Evolutionary conservation across 2,113 vertebrate genomes (phyloP).

Genomic region (Zapus hudsonius): DNA sequence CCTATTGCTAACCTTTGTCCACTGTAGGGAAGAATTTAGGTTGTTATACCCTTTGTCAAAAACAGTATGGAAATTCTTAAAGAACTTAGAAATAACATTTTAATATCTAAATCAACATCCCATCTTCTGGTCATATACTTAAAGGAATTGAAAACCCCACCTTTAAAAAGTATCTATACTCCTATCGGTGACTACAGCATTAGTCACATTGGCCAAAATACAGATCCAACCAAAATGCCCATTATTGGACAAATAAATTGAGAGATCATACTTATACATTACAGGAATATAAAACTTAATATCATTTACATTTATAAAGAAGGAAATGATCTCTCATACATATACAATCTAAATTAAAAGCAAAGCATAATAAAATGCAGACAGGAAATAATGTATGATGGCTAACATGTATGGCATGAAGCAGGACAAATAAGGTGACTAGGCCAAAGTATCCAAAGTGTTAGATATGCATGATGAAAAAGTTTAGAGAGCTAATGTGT

Average conservation of each 20-base stretch:
- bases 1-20: too few species aligned
- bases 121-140: neutral
- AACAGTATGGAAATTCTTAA: neutral
- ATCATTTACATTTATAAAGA: neutral
- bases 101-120: neutral
- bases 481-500: neutral
- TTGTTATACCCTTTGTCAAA: neutral
- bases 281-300: neutral
- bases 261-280: neutral
- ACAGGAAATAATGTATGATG: neutral
- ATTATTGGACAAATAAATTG: neutral
- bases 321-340: neutral
- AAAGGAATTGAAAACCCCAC: neutral
- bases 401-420: neutral
- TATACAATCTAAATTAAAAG: neutral
- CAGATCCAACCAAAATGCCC: neutral
- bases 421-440: neutral
- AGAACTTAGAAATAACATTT: neutral
- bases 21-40: neutral
- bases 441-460: neutral
- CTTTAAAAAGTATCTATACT: neutral
- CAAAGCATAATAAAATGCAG: neutral
- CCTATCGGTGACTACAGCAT: neutral
- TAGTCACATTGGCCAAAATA: neutral
- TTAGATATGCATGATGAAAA: neutral